phyloP scores from a whole-genome alignment of 2,113 vertebrate genomes.

The Hiodon alosoides region DNA sequence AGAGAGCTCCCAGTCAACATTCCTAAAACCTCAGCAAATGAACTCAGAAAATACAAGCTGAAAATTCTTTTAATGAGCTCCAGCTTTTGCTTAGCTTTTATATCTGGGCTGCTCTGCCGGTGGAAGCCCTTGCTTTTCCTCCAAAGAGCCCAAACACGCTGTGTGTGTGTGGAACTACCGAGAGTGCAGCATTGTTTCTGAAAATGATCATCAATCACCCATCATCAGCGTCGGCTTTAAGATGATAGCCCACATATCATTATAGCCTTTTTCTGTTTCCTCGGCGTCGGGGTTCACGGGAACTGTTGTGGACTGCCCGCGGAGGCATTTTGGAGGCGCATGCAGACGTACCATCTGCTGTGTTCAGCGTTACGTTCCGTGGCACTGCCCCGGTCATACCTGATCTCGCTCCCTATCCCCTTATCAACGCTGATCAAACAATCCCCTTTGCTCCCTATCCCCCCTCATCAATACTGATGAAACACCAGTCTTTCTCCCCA shows the following conservation, averaged over 20 bases:
- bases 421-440: not conserved
- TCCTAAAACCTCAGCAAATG: not conserved
- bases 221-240: no score
- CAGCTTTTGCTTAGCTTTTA: constrained; percentile 1
- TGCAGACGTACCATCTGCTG: not conserved
- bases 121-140: not conserved
- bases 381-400: not conserved
- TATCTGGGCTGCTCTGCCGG: not conserved
- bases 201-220: not conserved
- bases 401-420: not conserved
- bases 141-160: not conserved
- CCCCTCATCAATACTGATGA: not conserved
- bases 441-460: not conserved
- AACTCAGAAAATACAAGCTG: not conserved
- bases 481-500: not conserved
- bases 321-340: not conserved
- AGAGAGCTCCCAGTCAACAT: not conserved
- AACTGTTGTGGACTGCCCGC: no score
- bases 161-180: not conserved
- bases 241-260: no score
- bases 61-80: constrained; percentile 4
- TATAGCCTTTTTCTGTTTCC: no score
- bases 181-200: not conserved
- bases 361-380: not conserved
- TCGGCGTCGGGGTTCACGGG: no score